phyloP scores from a whole-genome alignment of 2,113 vertebrate species.

The Sialia sialis region DNA sequence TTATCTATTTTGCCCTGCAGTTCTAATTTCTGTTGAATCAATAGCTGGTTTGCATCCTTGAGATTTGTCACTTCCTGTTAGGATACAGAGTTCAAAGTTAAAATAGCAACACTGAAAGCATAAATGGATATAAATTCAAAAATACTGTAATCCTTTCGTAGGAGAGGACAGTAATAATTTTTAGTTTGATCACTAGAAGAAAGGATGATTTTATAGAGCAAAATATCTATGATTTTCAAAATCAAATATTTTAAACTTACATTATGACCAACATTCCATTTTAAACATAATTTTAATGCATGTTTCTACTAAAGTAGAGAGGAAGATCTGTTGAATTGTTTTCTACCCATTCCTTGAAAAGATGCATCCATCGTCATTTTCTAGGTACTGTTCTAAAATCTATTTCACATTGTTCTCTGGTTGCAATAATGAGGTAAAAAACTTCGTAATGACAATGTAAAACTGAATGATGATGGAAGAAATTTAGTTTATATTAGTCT shows the following conservation, averaged over 20 bases:
- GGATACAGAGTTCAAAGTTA: not conserved
- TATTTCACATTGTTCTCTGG: not conserved
- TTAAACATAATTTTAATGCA: not conserved
- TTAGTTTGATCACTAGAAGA: not conserved
- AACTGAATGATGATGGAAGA: not conserved
- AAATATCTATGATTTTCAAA: not conserved
- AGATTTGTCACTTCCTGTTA: constrained; percentile 84
- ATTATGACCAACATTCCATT: not conserved
- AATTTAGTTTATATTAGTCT: not conserved
- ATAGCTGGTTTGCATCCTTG: constrained; percentile 88
- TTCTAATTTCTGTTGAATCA: constrained; percentile 96
- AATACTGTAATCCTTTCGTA: not conserved
- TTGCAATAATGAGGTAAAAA: not conserved
- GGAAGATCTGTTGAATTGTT: not conserved
- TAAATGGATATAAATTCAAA: not conserved
- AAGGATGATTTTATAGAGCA: not conserved
- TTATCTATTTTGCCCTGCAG: constrained; percentile 84
- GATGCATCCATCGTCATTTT: not conserved
- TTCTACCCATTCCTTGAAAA: not conserved
- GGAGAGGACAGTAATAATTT: not conserved
- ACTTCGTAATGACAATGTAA: not conserved
- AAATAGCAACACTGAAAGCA: not conserved
- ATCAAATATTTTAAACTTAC: not conserved
- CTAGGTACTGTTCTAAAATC: not conserved
- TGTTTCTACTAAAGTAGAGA: not conserved